Conservation (phyloP, 1,140 invertebrate genomes). For the Musca domestica region DNA sequence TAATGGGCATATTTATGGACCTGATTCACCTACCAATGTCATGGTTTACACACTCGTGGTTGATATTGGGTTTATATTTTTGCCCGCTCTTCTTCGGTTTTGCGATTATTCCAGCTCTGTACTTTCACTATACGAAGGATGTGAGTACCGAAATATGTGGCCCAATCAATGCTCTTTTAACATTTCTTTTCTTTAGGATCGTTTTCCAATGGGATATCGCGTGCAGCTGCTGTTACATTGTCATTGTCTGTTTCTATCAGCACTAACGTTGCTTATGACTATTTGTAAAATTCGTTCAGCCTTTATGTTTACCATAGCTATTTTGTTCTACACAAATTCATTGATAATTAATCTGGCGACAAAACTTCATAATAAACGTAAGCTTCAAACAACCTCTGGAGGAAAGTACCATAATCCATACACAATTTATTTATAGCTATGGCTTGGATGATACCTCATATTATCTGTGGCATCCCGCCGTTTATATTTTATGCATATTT, state of each 20-base stretch:
- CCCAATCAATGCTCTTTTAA: neutral
- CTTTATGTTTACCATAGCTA: slow-evolving; percentile 43
- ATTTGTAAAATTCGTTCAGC: slow-evolving; percentile 43
- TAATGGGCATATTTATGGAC: slow-evolving; percentile 59
- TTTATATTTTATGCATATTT: slow-evolving; percentile 62
- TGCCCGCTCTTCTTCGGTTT: slow-evolving; percentile 57
- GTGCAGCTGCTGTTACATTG: slow-evolving; percentile 46
- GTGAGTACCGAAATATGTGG: slow-evolving; percentile 54
- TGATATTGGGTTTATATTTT: slow-evolving; percentile 63
- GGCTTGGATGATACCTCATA: slow-evolving; percentile 62
- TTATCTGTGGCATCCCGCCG: slow-evolving; percentile 50
- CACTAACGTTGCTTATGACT: slow-evolving; percentile 40
- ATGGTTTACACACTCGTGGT: slow-evolving; percentile 69
- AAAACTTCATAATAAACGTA: slow-evolving; percentile 40
- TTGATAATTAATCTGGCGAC: slow-evolving; percentile 46
- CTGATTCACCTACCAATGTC: slow-evolving; percentile 64
- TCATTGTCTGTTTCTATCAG: slow-evolving; percentile 42
- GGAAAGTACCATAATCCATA: neutral
- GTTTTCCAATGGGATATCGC: slow-evolving; percentile 41
- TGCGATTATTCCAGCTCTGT: slow-evolving; percentile 49
- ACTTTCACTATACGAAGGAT: slow-evolving; percentile 58
- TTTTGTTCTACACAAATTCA: slow-evolving; percentile 42
- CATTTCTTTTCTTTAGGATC: slow-evolving; percentile 29
- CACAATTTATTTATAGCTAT: slow-evolving; percentile 52
- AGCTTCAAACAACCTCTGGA: too few species aligned